phyloP scores from a whole-genome alignment of 2,888 invertebrate genomes.

The Sepiola atlantica region DNA sequence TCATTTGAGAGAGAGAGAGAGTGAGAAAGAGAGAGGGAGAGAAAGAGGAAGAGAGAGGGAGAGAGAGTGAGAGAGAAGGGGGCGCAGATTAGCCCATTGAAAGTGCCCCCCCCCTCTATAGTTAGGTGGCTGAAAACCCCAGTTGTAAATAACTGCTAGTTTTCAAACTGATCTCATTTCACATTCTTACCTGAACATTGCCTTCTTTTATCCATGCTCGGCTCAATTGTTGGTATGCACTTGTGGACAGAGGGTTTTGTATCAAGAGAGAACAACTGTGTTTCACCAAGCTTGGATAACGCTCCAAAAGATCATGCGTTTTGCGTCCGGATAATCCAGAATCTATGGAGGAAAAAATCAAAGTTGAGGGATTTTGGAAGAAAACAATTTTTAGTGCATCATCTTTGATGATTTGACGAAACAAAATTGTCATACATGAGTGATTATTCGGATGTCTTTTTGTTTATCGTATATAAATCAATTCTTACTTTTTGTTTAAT shows the following conservation, averaged over 20 bases:
- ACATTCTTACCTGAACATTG: constrained; percentile 60
- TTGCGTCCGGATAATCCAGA: not conserved
- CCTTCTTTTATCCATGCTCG: constrained; percentile 65
- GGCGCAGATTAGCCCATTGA: not conserved
- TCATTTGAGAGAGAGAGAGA: not conserved
- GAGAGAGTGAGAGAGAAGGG: not conserved
- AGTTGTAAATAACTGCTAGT: not conserved
- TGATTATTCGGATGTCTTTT: too few species aligned
- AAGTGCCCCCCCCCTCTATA: too few species aligned
- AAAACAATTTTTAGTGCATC: not conserved
- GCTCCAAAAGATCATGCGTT: constrained; percentile 51
- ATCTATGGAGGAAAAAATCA: not conserved
- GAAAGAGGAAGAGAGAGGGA: not conserved
- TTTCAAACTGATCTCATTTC: not conserved
- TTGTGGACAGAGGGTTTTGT: constrained; percentile 69
- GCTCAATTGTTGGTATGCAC: constrained; percentile 67
- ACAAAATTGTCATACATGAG: too few species aligned
- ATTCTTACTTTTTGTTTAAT: too few species aligned
- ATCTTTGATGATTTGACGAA: not conserved
- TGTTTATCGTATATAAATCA: too few species aligned
- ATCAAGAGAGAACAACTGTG: constrained; percentile 67
- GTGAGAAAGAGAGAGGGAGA: not conserved
- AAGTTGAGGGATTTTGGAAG: not conserved
- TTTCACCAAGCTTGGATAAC: constrained; percentile 66
- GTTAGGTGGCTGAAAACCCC: too few species aligned